Conservation (phyloP, 2,797 vertebrate genomes). For the Siniperca scherzeri region DNA sequence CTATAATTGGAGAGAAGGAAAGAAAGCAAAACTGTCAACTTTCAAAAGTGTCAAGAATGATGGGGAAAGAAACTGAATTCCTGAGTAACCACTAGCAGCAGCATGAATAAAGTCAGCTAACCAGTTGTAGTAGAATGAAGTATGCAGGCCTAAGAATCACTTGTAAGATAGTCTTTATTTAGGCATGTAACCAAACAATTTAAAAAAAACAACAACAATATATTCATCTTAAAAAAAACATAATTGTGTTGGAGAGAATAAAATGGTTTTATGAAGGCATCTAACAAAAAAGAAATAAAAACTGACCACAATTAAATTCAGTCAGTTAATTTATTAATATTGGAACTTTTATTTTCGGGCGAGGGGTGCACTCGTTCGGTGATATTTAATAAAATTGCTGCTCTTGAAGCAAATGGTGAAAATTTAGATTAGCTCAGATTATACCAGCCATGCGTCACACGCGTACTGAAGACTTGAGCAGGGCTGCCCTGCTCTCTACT, state of each 20-base stretch:
- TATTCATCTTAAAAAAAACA: neutral
- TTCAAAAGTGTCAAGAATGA: conserved; percentile 38
- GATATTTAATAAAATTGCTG: neutral
- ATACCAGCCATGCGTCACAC: neutral
- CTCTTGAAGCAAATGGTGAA: neutral
- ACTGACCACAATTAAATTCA: neutral
- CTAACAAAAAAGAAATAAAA: neutral
- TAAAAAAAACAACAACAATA: neutral
- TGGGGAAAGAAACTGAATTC: conserved; percentile 47
- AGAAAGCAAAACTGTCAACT: conserved; percentile 28
- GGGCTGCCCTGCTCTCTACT: neutral
- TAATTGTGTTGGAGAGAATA: neutral
- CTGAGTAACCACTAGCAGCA: conserved; percentile 32
- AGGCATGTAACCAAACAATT: neutral
- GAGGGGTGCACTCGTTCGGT: neutral
- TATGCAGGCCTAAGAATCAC: neutral
- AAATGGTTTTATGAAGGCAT: neutral
- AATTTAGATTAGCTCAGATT: neutral
- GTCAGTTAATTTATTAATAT: neutral
- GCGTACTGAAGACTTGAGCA: neutral
- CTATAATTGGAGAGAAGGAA: conserved; percentile 28
- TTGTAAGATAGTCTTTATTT: neutral
- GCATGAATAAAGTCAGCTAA: conserved; percentile 26
- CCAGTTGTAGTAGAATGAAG: neutral
- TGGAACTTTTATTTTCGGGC: neutral